Evolutionary conservation across 2,113 vertebrate genomes (phyloP), one percentile per base, ranked within the genome.

Genomic region (Antigone vipio): DNA sequence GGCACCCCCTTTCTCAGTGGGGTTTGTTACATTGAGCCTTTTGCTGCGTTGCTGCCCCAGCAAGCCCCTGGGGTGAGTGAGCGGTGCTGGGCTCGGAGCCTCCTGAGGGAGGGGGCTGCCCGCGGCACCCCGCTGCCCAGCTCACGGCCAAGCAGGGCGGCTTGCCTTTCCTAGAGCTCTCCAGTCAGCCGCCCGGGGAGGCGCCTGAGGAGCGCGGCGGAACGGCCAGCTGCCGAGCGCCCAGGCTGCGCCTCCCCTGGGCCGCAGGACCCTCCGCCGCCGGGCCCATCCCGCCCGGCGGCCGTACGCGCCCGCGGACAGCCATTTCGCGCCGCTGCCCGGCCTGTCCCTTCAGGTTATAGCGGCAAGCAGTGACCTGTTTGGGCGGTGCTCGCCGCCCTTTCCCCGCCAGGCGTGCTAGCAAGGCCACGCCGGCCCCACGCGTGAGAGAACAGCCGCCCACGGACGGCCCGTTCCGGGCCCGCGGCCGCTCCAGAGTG

Each of bases 1-100:
- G 5, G 0, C 35, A 0, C 44, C 20, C 29, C 11, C 0, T 2
- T 7, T 1, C 30, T 18, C 72, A 24, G 16, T 0, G 13, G 35
- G 24, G 15, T 29, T 35, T 22, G 26, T 27, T 10, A 6, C 55
- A 9, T 1, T 8, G 13, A 30, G 30, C 30, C 30, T 21, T 17
- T 15, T 1, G 6, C 2, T 14, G 12, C 26, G 4, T 0, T 3
- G 75, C 49, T 19, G 6, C 64, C 56, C 5, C 38, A 7, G 66
- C 7, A 4, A 42, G n/a, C 19, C 50, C 9, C 27, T 3, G 15
- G 15, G 29, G 11, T 5, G 34, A 10, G 66, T 2, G 32, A 30
- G 45, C 32, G 2, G 16, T 8, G 53, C 24, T 1, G 10, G 16
- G 16, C 4, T 3, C 56, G 4, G 32, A 8, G 12, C 38, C 34